Conservation (phyloP, 2,888 invertebrate genomes). For the Lasioglossum figueresi region DNA sequence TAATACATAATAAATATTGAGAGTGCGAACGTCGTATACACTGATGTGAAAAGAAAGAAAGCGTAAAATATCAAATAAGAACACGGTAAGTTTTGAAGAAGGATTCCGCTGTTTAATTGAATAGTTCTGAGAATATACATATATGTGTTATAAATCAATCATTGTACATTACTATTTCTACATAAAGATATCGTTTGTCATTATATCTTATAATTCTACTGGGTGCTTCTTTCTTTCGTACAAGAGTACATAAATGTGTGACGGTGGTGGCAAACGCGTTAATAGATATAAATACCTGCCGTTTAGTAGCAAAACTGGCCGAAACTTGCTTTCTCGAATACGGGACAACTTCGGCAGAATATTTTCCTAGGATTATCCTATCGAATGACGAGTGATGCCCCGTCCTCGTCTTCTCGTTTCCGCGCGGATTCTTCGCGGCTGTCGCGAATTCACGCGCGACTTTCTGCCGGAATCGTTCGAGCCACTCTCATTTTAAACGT, state of each 20-base stretch:
- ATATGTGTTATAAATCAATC: too few relatives aligned
- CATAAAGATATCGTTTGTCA: too few relatives aligned
- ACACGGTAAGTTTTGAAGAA: too few relatives aligned
- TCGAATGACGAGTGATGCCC: background rate
- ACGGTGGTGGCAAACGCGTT: background rate
- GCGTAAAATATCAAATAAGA: too few relatives aligned
- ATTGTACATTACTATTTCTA: too few relatives aligned
- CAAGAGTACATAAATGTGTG: background rate
- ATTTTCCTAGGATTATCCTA: background rate
- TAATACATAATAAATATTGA: too few relatives aligned
- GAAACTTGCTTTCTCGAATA: background rate
- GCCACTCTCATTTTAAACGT: conserved; percentile 4
- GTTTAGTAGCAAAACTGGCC: background rate
- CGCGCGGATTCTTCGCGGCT: background rate
- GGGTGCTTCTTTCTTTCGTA: too few relatives aligned
- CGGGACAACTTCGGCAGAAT: background rate
- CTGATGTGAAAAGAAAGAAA: too few relatives aligned
- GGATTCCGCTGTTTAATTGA: too few relatives aligned
- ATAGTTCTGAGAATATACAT: too few relatives aligned
- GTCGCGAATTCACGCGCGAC: background rate
- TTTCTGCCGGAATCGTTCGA: background rate
- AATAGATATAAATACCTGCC: background rate
- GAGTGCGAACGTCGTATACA: too few relatives aligned
- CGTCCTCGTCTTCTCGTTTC: background rate
- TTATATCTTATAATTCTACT: too few relatives aligned